A percentile compares a stretch with the other conserved stretches of the same genome.
Evolutionary conservation across 2,888 invertebrate genomes (phyloP).

Genomic region (Meta bourneti): DNA sequence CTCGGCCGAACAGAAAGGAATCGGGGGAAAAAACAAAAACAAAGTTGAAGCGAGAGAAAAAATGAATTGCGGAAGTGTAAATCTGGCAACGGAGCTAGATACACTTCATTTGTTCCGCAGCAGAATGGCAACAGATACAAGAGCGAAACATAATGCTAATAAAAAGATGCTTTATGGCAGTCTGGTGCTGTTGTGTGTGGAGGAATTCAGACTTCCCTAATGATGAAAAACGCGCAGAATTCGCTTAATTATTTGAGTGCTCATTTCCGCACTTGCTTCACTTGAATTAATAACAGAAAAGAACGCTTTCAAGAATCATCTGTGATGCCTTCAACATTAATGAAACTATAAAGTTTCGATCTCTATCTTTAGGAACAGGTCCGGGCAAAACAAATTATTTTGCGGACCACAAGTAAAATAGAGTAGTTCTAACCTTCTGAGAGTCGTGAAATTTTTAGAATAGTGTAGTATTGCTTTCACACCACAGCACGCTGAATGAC

Average conservation of each 20-base stretch:
- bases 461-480: too few species aligned
- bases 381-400: too few species aligned
- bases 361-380: too few species aligned
- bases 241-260: background rate
- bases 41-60: conserved; percentile 14
- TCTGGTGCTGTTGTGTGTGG: background rate
- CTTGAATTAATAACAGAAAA: background rate
- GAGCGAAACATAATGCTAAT: conserved; percentile 54
- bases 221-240: background rate
- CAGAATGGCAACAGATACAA: conserved; percentile 50
- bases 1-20: conserved; percentile 8
- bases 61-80: conserved; percentile 71
- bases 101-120: conserved; percentile 71
- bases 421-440: too few species aligned
- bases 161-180: conserved; percentile 36
- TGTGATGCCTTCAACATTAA: too few species aligned
- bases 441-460: too few species aligned
- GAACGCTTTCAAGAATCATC: too few species aligned
- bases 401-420: too few species aligned
- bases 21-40: background rate
- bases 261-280: background rate
- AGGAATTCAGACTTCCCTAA: background rate
- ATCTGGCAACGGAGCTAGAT: conserved; percentile 63
- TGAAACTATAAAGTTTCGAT: too few species aligned
- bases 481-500: too few species aligned